phyloP scores from a whole-genome alignment of 2,113 vertebrate genomes.

The Helogale parvula region DNA sequence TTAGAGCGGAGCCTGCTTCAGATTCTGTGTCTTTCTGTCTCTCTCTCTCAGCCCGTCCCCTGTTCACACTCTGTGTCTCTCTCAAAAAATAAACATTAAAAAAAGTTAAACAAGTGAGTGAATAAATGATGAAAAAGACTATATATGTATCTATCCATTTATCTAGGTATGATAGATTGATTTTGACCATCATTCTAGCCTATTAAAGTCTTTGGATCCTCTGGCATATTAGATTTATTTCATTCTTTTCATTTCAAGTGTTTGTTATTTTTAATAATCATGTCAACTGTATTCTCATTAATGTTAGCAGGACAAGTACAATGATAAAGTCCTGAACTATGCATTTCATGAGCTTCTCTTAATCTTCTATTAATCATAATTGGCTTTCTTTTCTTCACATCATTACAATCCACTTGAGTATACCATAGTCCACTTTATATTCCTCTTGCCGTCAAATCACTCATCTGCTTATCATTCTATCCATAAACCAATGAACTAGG shows the following conservation, averaged over 20 bases:
- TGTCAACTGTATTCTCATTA: neutral
- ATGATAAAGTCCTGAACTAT: neutral
- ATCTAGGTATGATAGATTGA: neutral
- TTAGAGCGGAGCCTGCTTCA: no score
- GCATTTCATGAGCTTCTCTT: neutral
- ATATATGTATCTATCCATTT: neutral
- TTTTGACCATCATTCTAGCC: slow-evolving; percentile 28
- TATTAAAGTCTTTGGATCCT: neutral
- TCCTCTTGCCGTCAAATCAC: neutral
- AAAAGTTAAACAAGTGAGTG: neutral
- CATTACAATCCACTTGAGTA: neutral
- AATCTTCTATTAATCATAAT: neutral
- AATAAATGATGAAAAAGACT: neutral
- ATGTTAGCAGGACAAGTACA: neutral
- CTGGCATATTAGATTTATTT: neutral
- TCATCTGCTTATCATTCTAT: neutral
- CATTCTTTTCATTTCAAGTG: neutral
- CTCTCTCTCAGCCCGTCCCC: no score
- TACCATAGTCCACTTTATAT: neutral
- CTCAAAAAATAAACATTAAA: no score
- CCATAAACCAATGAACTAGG: neutral
- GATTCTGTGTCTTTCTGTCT: no score
- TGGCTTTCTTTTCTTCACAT: neutral
- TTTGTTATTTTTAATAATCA: neutral
- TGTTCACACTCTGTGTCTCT: no score